These are phyloP conservation scores for Pygmarrhopalites habei DNA, from an alignment of 1,140 invertebrate genomes.

Conservation along the genomic window DNA sequence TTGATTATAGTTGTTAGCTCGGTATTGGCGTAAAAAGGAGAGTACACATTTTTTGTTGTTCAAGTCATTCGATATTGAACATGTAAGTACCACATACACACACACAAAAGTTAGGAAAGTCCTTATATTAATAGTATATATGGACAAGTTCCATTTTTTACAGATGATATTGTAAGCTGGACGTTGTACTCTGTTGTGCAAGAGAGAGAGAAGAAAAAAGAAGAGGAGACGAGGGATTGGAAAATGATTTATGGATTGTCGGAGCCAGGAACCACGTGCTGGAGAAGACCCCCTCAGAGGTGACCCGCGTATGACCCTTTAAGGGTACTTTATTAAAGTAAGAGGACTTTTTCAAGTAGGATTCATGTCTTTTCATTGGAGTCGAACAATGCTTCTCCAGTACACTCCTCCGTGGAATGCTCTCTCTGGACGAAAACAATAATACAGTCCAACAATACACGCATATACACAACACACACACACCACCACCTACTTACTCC, in stretches of 20 bases:
- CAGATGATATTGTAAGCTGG: too few species aligned
- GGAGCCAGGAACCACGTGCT: conserved; percentile 27
- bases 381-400: background rate
- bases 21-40: conserved; percentile 7
- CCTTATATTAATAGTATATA: too few species aligned
- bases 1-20: conserved; percentile 18
- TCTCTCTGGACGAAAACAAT: too few species aligned
- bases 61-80: too few species aligned
- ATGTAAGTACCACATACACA: too few species aligned
- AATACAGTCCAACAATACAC: too few species aligned
- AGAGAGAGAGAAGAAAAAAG: conserved; percentile 10
- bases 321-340: conserved; percentile 32
- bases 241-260: conserved; percentile 32
- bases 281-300: conserved; percentile 24
- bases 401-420: too few species aligned
- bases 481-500: too few species aligned
- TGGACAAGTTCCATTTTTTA: too few species aligned
- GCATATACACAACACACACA: too few species aligned
- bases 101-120: conserved; percentile 2
- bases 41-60: too few species aligned
- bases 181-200: too few species aligned
- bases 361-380: background rate
- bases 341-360: conserved; percentile 12
- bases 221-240: background rate
- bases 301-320: conserved; percentile 32